These are phyloP conservation scores for Stylophora pistillata DNA, from an alignment of 64 coral and sea anemone species.

Conservation along the genomic window DNA sequence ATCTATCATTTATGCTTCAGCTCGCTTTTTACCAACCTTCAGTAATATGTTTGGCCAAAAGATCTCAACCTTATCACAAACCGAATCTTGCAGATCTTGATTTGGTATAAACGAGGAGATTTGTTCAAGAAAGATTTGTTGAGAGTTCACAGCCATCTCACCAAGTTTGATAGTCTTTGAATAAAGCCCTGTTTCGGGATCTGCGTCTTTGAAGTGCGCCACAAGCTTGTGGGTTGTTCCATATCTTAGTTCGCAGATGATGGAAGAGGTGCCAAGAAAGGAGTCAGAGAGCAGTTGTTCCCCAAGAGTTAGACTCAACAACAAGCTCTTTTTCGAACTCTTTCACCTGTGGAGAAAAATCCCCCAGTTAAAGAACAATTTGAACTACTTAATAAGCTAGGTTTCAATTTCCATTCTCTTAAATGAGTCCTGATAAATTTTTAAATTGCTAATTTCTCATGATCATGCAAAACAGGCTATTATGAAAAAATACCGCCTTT, in stretches of 20 bases:
- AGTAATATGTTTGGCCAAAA: slow-evolving; percentile 48
- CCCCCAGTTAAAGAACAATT: no score
- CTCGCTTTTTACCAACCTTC: background rate
- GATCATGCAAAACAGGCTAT: no score
- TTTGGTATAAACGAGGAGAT: slow-evolving; percentile 44
- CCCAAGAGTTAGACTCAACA: slow-evolving; percentile 51
- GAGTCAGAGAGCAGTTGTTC: slow-evolving; percentile 38
- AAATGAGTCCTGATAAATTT: no score
- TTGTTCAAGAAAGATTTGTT: slow-evolving; percentile 8
- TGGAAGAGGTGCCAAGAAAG: slow-evolving; percentile 20
- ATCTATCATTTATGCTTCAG: no score
- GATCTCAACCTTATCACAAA: slow-evolving; percentile 49
- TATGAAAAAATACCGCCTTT: no score
- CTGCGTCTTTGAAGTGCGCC: slow-evolving; percentile 43
- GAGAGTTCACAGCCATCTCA: background rate
- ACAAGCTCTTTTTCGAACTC: slow-evolving; percentile 39
- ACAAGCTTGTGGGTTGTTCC: background rate
- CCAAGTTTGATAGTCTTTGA: background rate
- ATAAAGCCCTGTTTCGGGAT: slow-evolving; percentile 10
- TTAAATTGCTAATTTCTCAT: no score
- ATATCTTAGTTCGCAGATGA: slow-evolving; percentile 55
- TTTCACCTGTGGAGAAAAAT: no score
- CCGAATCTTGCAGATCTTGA: slow-evolving; percentile 17
- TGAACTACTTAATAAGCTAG: no score
- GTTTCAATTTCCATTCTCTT: no score